phyloP scores from a whole-genome alignment of 2,797 vertebrate genomes.

The Anableps anableps region DNA sequence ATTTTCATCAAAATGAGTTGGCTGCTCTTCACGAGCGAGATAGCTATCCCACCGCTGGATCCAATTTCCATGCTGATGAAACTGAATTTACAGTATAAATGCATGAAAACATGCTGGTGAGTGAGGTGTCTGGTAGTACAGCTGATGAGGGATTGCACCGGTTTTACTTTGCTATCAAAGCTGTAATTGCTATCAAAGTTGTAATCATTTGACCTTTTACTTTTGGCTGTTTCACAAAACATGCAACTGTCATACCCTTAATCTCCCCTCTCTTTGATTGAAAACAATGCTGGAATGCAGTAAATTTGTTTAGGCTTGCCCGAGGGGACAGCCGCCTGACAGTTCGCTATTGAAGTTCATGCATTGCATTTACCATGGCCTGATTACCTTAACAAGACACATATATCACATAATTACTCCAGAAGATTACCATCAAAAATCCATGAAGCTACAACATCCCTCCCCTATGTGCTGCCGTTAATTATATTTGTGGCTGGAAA shows the following conservation, averaged over 20 bases:
- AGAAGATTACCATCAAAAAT: slow-evolving; percentile 84
- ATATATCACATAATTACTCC: slow-evolving; percentile 86
- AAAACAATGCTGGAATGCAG: slow-evolving; percentile 67
- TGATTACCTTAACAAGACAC: slow-evolving; percentile 83
- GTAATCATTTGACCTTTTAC: slow-evolving; percentile 73
- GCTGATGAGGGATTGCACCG: slow-evolving; percentile 65
- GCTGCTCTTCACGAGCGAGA: slow-evolving; percentile 56
- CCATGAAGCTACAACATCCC: slow-evolving; percentile 83
- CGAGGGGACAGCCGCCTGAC: slow-evolving; percentile 71
- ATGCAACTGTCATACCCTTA: slow-evolving; percentile 71
- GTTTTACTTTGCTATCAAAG: slow-evolving; percentile 65
- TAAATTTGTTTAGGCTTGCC: slow-evolving; percentile 81
- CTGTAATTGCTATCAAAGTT: slow-evolving; percentile 53
- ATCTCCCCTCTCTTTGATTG: slow-evolving; percentile 64
- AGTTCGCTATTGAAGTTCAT: slow-evolving; percentile 82
- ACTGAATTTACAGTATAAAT: slow-evolving; percentile 72
- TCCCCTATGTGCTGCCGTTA: slow-evolving; percentile 73
- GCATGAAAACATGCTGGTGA: slow-evolving; percentile 65
- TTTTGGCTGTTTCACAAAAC: slow-evolving; percentile 55
- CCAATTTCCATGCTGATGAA: slow-evolving; percentile 78
- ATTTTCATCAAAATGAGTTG: slow-evolving; percentile 70
- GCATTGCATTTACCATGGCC: slow-evolving; percentile 80
- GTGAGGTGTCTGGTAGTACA: slow-evolving; percentile 52
- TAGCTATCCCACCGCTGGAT: slow-evolving; percentile 60
- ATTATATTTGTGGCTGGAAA: slow-evolving; percentile 76